phyloP scores from a whole-genome alignment of 1,140 invertebrate species.

The Magallana angulata region DNA sequence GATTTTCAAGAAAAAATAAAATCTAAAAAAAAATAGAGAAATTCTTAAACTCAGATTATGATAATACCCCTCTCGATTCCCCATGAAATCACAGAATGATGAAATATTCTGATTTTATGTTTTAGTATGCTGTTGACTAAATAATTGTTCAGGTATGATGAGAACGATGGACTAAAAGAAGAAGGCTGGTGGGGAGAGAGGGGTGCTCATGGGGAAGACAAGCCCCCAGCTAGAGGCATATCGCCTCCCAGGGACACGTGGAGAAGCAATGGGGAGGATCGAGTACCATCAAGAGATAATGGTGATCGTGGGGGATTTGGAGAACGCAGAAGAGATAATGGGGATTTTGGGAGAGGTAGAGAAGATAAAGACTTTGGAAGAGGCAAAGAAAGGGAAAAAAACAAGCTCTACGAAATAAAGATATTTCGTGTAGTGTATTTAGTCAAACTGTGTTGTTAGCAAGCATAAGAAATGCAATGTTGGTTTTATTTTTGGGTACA shows the following conservation, averaged over 20 bases:
- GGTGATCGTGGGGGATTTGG: constrained; percentile 27
- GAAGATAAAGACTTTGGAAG: constrained; percentile 36
- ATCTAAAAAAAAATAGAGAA: too few relatives aligned
- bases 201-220: background rate
- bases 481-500: too few relatives aligned
- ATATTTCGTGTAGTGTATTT: too few relatives aligned
- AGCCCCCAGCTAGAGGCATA: background rate
- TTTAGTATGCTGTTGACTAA: background rate
- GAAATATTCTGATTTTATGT: too few relatives aligned
- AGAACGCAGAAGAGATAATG: constrained; percentile 37
- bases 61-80: too few relatives aligned
- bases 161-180: background rate
- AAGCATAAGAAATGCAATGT: too few relatives aligned
- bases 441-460: too few relatives aligned
- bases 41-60: too few relatives aligned
- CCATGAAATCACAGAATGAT: too few relatives aligned
- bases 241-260: constrained; percentile 39
- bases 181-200: constrained; percentile 5
- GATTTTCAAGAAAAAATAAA: too few relatives aligned
- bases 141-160: background rate
- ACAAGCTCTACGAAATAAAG: too few relatives aligned
- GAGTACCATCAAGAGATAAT: background rate
- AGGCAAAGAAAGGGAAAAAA: background rate
- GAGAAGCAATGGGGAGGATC: constrained; percentile 34
- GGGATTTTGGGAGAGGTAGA: constrained; percentile 29